Base-by-base conservation (phyloP, 1,140 invertebrate genomes). In the Drosophila parvula region DNA sequence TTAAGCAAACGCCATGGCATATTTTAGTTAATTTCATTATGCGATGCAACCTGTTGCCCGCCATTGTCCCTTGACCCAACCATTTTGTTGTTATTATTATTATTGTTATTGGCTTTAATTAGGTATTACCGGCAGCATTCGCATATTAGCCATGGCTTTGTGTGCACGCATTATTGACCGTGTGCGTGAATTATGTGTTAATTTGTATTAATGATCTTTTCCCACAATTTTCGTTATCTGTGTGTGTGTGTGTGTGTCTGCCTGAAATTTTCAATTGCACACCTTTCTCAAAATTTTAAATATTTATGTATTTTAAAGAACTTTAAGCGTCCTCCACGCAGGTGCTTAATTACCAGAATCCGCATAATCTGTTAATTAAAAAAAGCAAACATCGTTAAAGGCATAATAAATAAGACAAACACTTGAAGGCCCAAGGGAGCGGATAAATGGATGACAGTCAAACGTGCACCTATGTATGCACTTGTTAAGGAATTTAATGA, bases 1-100 rank as follows among this genome's bases (percentile, higher is more conserved):
- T 88, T 88, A 83, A 89, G 83, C 86, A 86, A 77, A 55, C 84
- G 76, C 68, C 44, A 22, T 47, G 76, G 80, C 81, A 80, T 78
- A 89, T 88, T 89, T 89, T 83, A 88, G 84, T 88, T 89, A 83
- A 88, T 88, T 88, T 88, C 73, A 88, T 88, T 88, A 89, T 73
- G 67, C 64, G 78, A 89, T 60, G 59, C 59, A 74, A 22, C 22
- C 22, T 14, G 60, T 57, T 11, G 48, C 64, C 28, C 28, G 64
- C 53, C 40, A 57, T 69, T 77, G 73, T 76, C 34, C 38, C 53
- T n/a, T 10, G 28, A 22, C 47, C 44, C 53, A 22, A 22, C 53
- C 65, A 50, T 70, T 63, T 63, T 67, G 57, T 50, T 53, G 41
- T 81, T 81, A 56, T 82, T 79, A 55, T 81, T 79, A 43, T 44